Evolutionary conservation across 2,797 vertebrate species (phyloP).

Genomic region (Cuculus canorus): DNA sequence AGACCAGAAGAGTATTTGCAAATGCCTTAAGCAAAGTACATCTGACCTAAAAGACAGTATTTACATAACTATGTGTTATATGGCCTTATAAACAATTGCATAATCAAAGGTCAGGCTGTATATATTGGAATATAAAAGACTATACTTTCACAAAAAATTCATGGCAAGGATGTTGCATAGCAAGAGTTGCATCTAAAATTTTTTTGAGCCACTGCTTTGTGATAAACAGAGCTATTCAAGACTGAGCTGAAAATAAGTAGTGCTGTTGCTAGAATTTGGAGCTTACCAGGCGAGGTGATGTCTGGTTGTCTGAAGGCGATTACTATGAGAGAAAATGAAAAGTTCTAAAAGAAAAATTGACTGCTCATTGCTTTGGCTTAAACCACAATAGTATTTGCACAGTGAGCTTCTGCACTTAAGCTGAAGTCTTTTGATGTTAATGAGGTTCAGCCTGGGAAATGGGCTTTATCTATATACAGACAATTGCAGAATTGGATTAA

Average conservation of each 20-base stretch:
- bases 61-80: not conserved
- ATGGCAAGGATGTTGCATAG: not conserved
- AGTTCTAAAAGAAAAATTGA: not conserved
- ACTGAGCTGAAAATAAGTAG: not conserved
- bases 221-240: not conserved
- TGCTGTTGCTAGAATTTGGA: not conserved
- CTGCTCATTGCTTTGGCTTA: not conserved
- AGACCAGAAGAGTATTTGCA: not conserved
- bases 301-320: not conserved
- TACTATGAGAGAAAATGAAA: not conserved
- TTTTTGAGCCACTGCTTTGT: not conserved
- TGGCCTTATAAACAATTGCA: not conserved
- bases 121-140: not conserved
- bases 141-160: not conserved
- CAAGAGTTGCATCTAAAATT: not conserved
- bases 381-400: not conserved
- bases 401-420: not conserved
- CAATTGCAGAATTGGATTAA: conserved; percentile 24
- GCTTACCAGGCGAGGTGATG: not conserved
- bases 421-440: not conserved
- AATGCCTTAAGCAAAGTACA: not conserved
- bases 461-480: conserved; percentile 5
- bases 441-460: conserved; percentile 1
- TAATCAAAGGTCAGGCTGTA: conserved; percentile 22
- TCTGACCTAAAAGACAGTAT: not conserved